phyloP scores from a whole-genome alignment of 2,797 vertebrate genomes.

The Eupleurogrammus muticus region DNA sequence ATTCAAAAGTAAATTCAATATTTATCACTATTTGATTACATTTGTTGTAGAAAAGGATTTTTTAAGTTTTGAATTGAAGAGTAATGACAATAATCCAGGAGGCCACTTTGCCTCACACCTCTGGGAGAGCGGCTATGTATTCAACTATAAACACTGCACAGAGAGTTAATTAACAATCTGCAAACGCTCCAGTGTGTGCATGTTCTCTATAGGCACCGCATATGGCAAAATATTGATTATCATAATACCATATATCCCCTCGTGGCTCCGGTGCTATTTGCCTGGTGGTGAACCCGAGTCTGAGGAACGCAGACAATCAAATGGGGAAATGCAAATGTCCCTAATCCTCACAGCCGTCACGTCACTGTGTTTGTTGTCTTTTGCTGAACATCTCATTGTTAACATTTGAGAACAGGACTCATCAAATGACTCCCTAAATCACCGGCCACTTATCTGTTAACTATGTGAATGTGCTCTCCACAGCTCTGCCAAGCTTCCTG shows the following conservation, averaged over 20 bases:
- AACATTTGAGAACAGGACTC: conserved; percentile 25
- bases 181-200: neutral
- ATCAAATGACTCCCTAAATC: conserved; percentile 31
- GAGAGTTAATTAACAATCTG: conserved; percentile 32
- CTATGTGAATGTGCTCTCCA: conserved; percentile 17
- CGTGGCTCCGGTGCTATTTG: neutral
- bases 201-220: neutral
- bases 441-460: conserved; percentile 28
- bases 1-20: neutral
- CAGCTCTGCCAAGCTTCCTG: conserved; percentile 7
- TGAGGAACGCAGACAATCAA: conserved; percentile 22
- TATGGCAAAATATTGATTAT: conserved; percentile 17
- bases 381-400: conserved; percentile 8
- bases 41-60: neutral
- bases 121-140: neutral
- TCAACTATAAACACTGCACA: neutral
- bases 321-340: conserved; percentile 34
- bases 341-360: conserved; percentile 32
- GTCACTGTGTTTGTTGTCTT: conserved; percentile 5
- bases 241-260: neutral
- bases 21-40: neutral
- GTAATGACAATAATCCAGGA: neutral
- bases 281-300: conserved; percentile 9
- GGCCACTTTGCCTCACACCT: conserved; percentile 1
- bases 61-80: neutral